These are phyloP conservation scores for Toxostoma redivivum DNA, from an alignment of 2,113 vertebrate species.

Conservation along the genomic window DNA sequence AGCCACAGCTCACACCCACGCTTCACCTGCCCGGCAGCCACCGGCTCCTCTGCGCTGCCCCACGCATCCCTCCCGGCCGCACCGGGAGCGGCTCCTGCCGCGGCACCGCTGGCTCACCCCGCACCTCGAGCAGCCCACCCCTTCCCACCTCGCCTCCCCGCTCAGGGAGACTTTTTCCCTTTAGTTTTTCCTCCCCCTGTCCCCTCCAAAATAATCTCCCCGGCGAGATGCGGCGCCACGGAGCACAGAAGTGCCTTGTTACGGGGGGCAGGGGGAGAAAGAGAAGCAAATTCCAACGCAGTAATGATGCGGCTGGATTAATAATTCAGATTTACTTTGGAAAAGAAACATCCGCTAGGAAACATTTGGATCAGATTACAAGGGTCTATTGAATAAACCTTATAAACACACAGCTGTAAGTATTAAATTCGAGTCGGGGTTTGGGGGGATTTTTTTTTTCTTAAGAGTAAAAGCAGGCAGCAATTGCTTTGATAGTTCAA, in stretches of 20 bases:
- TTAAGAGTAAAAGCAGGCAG: conserved; percentile 56
- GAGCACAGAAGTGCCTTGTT: conserved; percentile 77
- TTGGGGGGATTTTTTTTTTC: neutral
- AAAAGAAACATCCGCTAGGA: conserved; percentile 82
- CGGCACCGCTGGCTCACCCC: neutral
- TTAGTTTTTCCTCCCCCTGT: accelerated
- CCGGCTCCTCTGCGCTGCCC: neutral
- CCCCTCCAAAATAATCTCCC: neutral
- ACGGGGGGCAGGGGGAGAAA: conserved; percentile 34
- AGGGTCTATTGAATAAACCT: conserved; percentile 78
- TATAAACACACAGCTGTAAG: conserved; percentile 79
- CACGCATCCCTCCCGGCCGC: neutral
- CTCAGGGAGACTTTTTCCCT: neutral
- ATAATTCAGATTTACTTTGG: conserved; percentile 81
- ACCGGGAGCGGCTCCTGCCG: neutral
- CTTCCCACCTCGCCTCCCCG: neutral
- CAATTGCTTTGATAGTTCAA: conserved; percentile 65
- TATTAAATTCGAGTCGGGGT: conserved; percentile 71
- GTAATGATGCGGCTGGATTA: conserved; percentile 78
- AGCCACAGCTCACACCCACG: neutral
- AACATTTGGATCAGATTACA: conserved; percentile 82
- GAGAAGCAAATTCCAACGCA: conserved; percentile 72
- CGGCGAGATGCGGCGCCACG: neutral
- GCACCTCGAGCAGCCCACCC: neutral
- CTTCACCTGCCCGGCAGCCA: neutral